Evolutionary conservation across 1,140 invertebrate genomes (phyloP).

Genomic region (Leptopilina clavipes): DNA sequence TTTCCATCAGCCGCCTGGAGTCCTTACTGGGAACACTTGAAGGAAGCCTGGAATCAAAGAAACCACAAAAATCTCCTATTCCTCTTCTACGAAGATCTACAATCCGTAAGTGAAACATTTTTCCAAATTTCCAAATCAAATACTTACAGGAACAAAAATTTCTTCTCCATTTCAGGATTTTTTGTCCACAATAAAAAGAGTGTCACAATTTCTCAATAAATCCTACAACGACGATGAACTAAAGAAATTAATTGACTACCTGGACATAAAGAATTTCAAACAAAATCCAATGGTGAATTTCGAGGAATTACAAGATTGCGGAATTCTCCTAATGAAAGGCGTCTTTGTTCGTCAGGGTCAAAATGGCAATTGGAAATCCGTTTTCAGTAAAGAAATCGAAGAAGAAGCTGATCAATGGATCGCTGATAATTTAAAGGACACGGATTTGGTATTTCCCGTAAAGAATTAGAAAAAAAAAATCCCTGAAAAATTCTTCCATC

Average conservation of each 20-base stretch:
- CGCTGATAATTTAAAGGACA: slow-evolving; percentile 76
- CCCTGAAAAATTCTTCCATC: too few relatives aligned
- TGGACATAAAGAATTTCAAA: slow-evolving; percentile 84
- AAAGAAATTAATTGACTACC: slow-evolving; percentile 76
- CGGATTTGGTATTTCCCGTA: slow-evolving; percentile 76
- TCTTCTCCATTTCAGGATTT: slow-evolving; percentile 74
- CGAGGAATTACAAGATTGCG: slow-evolving; percentile 77
- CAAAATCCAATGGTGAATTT: slow-evolving; percentile 82
- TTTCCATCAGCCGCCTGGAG: slow-evolving; percentile 79
- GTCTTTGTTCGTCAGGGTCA: slow-evolving; percentile 80
- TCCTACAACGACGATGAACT: slow-evolving; percentile 75
- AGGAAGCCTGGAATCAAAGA: slow-evolving; percentile 81
- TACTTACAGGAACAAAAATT: too few relatives aligned
- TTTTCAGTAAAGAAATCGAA: slow-evolving; percentile 78
- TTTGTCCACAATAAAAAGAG: slow-evolving; percentile 72
- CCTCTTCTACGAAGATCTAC: slow-evolving; percentile 88
- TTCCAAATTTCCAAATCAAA: too few relatives aligned
- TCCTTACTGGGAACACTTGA: slow-evolving; percentile 84
- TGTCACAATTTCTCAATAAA: slow-evolving; percentile 79
- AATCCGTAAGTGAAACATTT: slow-evolving; percentile 71
- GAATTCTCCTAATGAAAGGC: slow-evolving; percentile 74
- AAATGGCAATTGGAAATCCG: slow-evolving; percentile 79
- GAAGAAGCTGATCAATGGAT: slow-evolving; percentile 80
- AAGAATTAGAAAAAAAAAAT: too few relatives aligned
- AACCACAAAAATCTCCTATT: slow-evolving; percentile 83